These are phyloP conservation scores for Montipora foliosa DNA, from an alignment of 64 coral and sea anemone species.

Conservation along the genomic window DNA sequence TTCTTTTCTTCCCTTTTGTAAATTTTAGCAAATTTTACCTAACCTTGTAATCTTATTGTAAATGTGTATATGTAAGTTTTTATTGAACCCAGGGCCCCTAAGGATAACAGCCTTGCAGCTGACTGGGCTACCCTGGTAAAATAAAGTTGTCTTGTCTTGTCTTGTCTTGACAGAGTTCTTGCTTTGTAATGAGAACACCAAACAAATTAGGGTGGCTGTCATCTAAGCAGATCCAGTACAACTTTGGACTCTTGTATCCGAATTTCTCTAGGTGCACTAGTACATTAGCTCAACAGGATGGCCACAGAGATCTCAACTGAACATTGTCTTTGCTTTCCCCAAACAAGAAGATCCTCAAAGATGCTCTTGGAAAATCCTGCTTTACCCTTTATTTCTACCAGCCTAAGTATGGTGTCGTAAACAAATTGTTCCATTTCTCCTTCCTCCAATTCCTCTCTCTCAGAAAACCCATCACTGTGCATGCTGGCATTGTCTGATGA, in stretches of 20 bases:
- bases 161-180: no score
- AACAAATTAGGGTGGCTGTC: no score
- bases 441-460: background rate
- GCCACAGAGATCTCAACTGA: conserved; percentile 19
- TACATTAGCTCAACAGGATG: conserved; percentile 52
- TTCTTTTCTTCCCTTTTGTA: no score
- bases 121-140: no score
- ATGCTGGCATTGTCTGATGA: background rate
- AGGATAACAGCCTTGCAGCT: no score
- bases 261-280: conserved; percentile 38
- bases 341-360: conserved; percentile 68
- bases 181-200: no score
- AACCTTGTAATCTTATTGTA: no score
- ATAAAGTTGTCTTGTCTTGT: no score
- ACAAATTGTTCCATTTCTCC: conserved; percentile 46
- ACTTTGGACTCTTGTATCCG: conserved; percentile 58
- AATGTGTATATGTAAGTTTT: no score
- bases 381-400: conserved; percentile 73
- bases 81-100: no score
- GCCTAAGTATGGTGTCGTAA: conserved; percentile 59
- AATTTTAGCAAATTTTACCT: no score
- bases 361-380: conserved; percentile 63
- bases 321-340: conserved; percentile 65
- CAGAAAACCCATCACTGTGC: background rate
- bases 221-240: conserved; percentile 5